These are phyloP conservation scores for Grallaria varia DNA, from an alignment of 2,113 vertebrate species.

Conservation along the genomic window DNA sequence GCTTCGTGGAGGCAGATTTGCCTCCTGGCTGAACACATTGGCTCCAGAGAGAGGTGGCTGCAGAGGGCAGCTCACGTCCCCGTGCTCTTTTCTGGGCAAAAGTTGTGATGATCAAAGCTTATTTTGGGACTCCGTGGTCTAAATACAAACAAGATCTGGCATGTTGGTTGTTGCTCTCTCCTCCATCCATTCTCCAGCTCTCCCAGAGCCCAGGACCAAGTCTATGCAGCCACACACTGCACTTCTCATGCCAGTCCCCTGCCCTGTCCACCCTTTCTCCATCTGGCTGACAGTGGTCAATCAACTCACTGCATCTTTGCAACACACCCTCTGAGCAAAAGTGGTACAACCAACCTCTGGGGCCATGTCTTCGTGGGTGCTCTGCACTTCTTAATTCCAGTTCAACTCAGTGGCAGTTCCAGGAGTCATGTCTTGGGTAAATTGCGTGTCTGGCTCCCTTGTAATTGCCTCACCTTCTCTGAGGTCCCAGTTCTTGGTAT, in stretches of 20 bases:
- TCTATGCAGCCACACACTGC: not conserved
- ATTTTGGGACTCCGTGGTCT: not conserved
- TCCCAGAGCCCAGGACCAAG: not conserved
- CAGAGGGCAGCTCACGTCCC: not conserved
- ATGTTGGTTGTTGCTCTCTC: not conserved
- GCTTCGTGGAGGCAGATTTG: not conserved
- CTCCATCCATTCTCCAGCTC: not conserved
- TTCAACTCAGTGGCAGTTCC: not conserved
- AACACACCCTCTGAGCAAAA: not conserved
- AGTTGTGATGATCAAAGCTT: not conserved
- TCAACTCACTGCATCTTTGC: not conserved
- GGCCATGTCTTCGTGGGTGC: not conserved
- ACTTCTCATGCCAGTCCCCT: not conserved
- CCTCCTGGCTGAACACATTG: accelerated
- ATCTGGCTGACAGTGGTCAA: not conserved
- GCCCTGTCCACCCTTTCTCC: not conserved
- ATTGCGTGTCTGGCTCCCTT: not conserved
- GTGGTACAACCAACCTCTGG: not conserved
- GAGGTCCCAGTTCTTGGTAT: not conserved
- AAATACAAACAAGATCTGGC: not conserved
- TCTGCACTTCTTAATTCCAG: not conserved
- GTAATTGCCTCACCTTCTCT: not conserved
- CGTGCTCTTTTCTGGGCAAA: not conserved
- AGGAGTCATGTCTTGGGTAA: not conserved
- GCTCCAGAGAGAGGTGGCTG: not conserved